Evolutionary conservation across 2,888 invertebrate genomes (phyloP).

Genomic region (Cepaea hortensis): DNA sequence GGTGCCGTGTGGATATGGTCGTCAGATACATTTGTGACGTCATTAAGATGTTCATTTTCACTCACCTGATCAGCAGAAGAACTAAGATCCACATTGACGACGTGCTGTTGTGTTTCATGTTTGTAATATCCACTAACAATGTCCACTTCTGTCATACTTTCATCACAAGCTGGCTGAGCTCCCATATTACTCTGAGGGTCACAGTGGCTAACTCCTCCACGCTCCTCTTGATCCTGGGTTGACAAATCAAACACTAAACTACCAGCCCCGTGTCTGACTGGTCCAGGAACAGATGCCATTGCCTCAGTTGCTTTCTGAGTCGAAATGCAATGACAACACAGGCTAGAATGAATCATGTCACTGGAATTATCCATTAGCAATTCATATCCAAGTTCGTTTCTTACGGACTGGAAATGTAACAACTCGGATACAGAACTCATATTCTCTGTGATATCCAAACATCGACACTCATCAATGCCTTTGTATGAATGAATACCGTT

Average conservation of each 20-base stretch:
- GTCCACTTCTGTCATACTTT: background rate
- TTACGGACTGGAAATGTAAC: background rate
- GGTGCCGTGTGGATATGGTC: background rate
- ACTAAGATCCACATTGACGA: background rate
- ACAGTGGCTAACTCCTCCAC: no score
- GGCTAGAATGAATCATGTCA: background rate
- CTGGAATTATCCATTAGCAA: background rate
- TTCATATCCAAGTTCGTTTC: background rate
- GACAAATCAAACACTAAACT: background rate
- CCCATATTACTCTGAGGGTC: no score
- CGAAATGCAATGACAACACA: background rate
- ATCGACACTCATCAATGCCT: background rate
- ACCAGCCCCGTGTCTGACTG: no score
- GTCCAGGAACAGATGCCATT: no score
- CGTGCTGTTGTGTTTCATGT: no score
- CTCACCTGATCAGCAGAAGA: background rate
- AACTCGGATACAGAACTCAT: background rate
- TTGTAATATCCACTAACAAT: no score
- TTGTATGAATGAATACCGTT: background rate
- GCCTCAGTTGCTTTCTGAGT: no score
- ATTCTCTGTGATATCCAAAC: background rate
- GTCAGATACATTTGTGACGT: background rate
- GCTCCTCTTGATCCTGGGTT: background rate
- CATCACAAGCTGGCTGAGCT: background rate
- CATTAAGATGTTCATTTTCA: background rate